Evolutionary conservation across 2,797 vertebrate species (phyloP).

Genomic region (Sebastes trivittatus): DNA sequence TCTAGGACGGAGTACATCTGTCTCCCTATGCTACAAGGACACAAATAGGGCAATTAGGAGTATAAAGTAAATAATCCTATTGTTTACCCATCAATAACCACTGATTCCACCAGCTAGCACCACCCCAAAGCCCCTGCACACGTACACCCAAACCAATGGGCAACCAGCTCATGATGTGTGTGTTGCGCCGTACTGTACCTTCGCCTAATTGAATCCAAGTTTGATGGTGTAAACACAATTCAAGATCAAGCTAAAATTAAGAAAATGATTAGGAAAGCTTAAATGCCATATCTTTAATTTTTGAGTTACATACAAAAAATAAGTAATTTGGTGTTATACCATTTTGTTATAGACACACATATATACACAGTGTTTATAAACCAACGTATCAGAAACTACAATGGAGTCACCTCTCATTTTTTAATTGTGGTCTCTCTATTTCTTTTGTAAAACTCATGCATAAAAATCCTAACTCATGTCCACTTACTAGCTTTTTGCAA

Average conservation of each 20-base stretch:
- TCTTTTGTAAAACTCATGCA: not conserved
- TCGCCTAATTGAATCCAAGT: not conserved
- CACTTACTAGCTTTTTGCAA: not conserved
- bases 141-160: not conserved
- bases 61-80: conserved; percentile 42
- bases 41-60: conserved; percentile 50
- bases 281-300: not conserved
- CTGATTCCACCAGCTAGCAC: conserved; percentile 14
- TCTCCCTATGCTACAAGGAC: not conserved
- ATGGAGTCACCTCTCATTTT: not conserved
- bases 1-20: not conserved
- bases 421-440: not conserved
- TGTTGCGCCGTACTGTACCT: not conserved
- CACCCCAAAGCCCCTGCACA: not conserved
- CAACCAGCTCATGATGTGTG: not conserved
- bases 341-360: not conserved
- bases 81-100: conserved; percentile 46
- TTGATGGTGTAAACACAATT: not conserved
- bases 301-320: not conserved
- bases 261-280: not conserved
- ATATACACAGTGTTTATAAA: not conserved
- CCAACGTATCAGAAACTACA: not conserved
- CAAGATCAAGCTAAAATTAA: not conserved
- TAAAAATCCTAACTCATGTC: no score
- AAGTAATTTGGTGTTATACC: not conserved